Evolutionary conservation across 2,113 vertebrate species (phyloP).

Genomic region (Oryzias javanicus): DNA sequence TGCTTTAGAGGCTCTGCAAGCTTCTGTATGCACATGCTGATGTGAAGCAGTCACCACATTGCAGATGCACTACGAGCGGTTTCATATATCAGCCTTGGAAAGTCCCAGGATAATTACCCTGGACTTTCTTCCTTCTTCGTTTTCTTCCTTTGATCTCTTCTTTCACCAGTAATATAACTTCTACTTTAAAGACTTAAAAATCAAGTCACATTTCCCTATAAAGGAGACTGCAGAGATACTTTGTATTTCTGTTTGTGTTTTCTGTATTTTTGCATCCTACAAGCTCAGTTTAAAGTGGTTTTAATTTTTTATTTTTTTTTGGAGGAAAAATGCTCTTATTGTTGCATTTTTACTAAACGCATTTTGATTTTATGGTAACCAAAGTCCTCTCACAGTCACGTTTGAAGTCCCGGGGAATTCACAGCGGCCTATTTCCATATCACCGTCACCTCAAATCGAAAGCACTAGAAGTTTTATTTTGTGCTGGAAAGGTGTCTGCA

Average conservation of each 20-base stretch:
- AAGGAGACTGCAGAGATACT: not conserved
- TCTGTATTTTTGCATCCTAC: constrained; percentile 1
- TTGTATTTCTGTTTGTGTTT: not conserved
- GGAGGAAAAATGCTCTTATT: constrained; percentile 28
- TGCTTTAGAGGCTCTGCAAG: constrained; percentile 2
- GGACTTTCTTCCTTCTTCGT: constrained; percentile 47
- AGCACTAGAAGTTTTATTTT: constrained; percentile 27
- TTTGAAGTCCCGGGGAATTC: constrained; percentile 67
- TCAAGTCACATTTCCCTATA: too few species aligned
- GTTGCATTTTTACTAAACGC: constrained; percentile 5
- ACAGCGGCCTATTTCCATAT: constrained; percentile 58
- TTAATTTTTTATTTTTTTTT: not conserved
- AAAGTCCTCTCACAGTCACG: not conserved
- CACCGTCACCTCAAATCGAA: constrained; percentile 53
- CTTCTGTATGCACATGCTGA: constrained; percentile 11
- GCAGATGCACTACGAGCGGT: constrained; percentile 69
- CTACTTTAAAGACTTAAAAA: not conserved
- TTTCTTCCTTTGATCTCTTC: not conserved
- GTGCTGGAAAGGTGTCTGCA: constrained; percentile 19
- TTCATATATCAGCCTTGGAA: constrained; percentile 76
- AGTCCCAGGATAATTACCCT: constrained; percentile 77
- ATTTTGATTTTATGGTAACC: constrained; percentile 11
- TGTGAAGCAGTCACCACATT: constrained; percentile 56
- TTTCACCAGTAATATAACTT: not conserved
- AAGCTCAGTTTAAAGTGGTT: not conserved